These are phyloP conservation scores for Pantherophis guttatus DNA, from an alignment of 2,113 vertebrate species.

Conservation along the genomic window DNA sequence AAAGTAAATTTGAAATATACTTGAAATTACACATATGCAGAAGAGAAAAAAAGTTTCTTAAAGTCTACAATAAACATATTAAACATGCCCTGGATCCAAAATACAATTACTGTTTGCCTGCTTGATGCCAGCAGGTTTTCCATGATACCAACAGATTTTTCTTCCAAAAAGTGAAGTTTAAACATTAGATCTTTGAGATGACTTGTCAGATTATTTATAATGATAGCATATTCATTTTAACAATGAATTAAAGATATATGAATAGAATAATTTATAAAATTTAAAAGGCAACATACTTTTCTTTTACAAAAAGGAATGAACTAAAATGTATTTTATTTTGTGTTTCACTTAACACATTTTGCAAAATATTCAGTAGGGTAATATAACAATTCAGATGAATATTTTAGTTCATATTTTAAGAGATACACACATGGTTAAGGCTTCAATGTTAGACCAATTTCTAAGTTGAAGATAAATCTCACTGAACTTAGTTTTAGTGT, in stretches of 20 bases:
- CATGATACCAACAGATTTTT: neutral
- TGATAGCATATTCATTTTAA: neutral
- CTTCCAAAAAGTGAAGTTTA: neutral
- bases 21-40: conserved; percentile 32
- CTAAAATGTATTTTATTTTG: neutral
- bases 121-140: neutral
- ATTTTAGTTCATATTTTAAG: neutral
- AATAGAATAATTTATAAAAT: neutral
- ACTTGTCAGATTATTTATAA: neutral
- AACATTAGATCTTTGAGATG: neutral
- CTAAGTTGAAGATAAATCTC: neutral
- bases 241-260: conserved; percentile 12
- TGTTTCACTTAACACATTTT: neutral
- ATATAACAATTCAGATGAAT: neutral
- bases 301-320: neutral
- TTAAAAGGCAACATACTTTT: neutral
- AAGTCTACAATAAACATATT: conserved; percentile 23
- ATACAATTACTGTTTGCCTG: neutral
- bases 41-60: conserved; percentile 38
- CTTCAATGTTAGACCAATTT: neutral
- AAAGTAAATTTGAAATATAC: conserved; percentile 52
- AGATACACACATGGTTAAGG: neutral
- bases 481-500: neutral
- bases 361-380: neutral
- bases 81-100: neutral